phyloP scores from a whole-genome alignment of 2,113 vertebrate genomes.

The Serilophus lunatus region DNA sequence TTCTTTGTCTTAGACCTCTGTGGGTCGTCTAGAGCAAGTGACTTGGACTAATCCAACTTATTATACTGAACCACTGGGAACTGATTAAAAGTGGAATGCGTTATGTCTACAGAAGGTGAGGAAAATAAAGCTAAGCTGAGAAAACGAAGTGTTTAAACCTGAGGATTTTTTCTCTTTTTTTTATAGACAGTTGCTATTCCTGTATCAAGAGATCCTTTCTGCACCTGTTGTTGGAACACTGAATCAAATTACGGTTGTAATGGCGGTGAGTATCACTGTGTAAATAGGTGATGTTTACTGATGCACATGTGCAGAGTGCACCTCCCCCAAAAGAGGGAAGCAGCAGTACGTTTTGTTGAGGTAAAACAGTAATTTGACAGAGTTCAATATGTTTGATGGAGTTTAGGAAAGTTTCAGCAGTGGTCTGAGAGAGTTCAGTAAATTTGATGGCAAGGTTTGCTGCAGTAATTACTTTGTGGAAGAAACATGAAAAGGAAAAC shows the following conservation, averaged over 20 bases:
- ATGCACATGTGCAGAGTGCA: neutral
- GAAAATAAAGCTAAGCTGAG: neutral
- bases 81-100: neutral
- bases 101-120: neutral
- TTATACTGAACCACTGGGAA: neutral
- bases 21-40: neutral
- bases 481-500: neutral
- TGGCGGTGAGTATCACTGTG: slow-evolving; percentile 80
- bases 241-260: slow-evolving; percentile 78
- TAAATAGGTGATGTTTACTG: neutral
- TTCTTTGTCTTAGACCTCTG: neutral
- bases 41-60: neutral
- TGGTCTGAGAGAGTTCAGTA: neutral
- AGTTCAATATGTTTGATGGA: neutral
- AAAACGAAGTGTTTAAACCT: neutral
- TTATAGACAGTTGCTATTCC: slow-evolving; percentile 78
- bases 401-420: neutral
- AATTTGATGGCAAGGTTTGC: neutral
- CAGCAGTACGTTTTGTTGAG: neutral
- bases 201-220: slow-evolving; percentile 78
- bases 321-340: neutral
- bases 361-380: neutral
- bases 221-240: slow-evolving; percentile 79
- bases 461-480: neutral
- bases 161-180: neutral